phyloP scores from a whole-genome alignment of 2,797 vertebrate species.

The Dendrocincla fuliginosa region DNA sequence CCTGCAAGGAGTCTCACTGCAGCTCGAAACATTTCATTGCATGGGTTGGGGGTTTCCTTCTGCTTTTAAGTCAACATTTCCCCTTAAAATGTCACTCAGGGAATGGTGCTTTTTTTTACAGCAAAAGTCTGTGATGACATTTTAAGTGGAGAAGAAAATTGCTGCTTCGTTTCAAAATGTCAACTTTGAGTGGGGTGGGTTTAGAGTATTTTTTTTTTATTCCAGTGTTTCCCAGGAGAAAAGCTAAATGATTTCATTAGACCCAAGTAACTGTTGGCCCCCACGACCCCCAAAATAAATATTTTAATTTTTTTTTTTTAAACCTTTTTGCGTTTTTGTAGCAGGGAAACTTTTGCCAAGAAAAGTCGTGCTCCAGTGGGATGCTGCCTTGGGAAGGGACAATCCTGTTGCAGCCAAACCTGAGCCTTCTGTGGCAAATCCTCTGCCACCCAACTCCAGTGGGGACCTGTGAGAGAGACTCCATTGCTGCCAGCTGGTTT shows the following conservation, averaged over 20 bases:
- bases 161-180: constrained; percentile 53
- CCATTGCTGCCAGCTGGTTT: fast-evolving
- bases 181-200: constrained; percentile 8
- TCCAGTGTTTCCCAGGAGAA: not conserved
- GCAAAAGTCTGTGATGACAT: constrained; percentile 50
- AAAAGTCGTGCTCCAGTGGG: fast-evolving
- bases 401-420: not conserved
- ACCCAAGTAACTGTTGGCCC: not conserved
- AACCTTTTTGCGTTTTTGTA: not conserved
- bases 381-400: not conserved
- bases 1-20: not conserved
- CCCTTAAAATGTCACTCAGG: constrained; percentile 47
- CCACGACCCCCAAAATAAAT: not conserved
- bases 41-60: constrained; percentile 22
- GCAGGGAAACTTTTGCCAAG: not conserved
- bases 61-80: constrained; percentile 49
- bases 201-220: not conserved
- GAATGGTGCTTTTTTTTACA: constrained; percentile 5
- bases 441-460: not conserved
- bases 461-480: not conserved
- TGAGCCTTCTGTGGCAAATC: not conserved
- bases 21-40: not conserved
- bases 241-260: not conserved
- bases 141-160: constrained; percentile 59
- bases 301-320: not conserved